Percentiles rank a stretch among this genome's conserved stretches.
Evolutionary conservation across 1,140 invertebrate genomes (phyloP).

Genomic region (Helicoverpa armigera): DNA sequence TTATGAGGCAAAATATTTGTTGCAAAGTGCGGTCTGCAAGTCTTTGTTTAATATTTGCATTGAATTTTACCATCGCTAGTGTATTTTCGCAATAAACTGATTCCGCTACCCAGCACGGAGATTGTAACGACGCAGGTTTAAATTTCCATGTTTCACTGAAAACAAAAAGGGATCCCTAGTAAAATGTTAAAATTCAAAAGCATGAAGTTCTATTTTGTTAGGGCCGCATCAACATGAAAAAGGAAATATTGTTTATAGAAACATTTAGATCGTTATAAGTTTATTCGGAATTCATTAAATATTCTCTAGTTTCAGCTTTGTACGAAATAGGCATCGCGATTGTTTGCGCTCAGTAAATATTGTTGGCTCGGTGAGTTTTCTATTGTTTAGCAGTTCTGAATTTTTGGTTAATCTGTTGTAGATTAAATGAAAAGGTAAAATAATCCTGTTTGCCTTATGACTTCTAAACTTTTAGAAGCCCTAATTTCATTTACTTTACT

Average conservation of each 20-base stretch:
- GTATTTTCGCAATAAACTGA: neutral
- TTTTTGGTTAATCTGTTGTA: conserved; percentile 30
- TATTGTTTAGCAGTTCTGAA: conserved; percentile 24
- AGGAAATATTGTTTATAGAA: conserved; percentile 32
- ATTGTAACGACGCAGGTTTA: neutral
- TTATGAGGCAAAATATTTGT: conserved; percentile 60
- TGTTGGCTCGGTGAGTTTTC: conserved; percentile 13
- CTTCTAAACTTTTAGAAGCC: neutral
- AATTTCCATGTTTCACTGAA: neutral
- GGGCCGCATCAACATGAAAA: conserved; percentile 14
- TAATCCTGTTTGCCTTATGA: neutral
- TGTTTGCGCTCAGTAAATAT: conserved; percentile 36
- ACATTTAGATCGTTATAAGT: conserved; percentile 23
- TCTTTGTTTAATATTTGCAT: conserved; percentile 27
- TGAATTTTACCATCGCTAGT: neutral
- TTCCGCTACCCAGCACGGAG: too few species aligned
- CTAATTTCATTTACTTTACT: neutral
- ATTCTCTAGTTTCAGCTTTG: conserved; percentile 27
- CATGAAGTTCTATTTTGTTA: conserved; percentile 16
- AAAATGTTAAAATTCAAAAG: neutral
- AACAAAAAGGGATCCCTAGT: neutral
- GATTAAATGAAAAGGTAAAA: conserved; percentile 24
- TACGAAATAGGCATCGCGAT: conserved; percentile 17
- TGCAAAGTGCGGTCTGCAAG: conserved; percentile 40
- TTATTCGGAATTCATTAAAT: conserved; percentile 27